Conservation (phyloP, 2,888 invertebrate genomes). For the Lysandra coridon region DNA sequence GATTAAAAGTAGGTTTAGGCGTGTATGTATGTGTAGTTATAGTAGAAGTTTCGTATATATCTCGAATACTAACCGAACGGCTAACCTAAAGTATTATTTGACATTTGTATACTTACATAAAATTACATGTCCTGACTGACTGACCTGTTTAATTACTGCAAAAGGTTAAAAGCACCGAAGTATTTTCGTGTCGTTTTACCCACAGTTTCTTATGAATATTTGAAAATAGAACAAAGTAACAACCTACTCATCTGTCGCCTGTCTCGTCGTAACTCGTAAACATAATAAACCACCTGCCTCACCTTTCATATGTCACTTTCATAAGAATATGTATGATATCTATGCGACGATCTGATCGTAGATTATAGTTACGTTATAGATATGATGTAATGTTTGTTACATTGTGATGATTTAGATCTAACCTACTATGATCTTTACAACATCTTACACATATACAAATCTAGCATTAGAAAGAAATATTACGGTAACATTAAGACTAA, state of each 20-base stretch:
- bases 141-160: neutral
- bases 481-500: no score
- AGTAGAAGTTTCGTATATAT: neutral
- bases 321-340: neutral
- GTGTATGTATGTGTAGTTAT: neutral
- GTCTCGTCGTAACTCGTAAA: neutral
- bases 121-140: no score
- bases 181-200: neutral
- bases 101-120: no score
- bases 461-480: no score
- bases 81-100: neutral
- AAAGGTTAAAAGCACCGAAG: neutral
- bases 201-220: neutral
- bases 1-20: neutral
- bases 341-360: neutral
- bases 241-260: neutral
- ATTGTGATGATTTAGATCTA: no score
- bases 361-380: neutral
- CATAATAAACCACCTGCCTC: neutral
- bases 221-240: neutral
- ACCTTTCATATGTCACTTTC: slow-evolving; percentile 7
- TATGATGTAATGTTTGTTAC: neutral
- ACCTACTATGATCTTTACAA: no score
- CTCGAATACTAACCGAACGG: neutral
- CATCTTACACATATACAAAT: no score